Percentiles rank a stretch among this genome's conserved stretches.
Evolutionary conservation across 2,797 vertebrate genomes (phyloP).

Genomic region (Rousettus madagascariensis): DNA sequence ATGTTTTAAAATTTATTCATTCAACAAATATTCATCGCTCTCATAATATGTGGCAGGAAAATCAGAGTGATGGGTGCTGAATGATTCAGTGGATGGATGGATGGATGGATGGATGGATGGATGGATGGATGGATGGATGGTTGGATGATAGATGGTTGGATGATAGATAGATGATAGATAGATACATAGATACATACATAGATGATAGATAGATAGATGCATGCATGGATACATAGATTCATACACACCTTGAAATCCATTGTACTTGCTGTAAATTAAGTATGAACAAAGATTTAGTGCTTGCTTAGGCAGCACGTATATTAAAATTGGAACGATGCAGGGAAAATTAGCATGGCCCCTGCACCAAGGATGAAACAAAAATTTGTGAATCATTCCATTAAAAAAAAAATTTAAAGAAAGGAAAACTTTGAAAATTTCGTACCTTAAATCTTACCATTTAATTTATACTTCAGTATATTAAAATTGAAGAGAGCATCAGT

Average conservation of each 20-base stretch:
- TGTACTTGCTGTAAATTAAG: background rate
- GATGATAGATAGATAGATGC: too few relatives aligned
- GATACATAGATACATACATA: background rate
- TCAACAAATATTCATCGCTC: background rate
- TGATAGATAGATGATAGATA: too few relatives aligned
- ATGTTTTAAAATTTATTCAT: constrained; percentile 11
- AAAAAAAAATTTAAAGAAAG: background rate
- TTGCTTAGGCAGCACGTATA: too few relatives aligned
- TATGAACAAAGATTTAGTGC: background rate
- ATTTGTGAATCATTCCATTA: too few relatives aligned
- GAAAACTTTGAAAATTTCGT: background rate
- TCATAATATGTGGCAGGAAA: background rate
- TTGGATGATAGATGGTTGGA: background rate
- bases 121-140: background rate
- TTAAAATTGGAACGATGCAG: too few relatives aligned
- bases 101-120: background rate
- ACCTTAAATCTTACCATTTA: background rate
- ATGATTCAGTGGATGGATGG: background rate
- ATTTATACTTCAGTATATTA: background rate
- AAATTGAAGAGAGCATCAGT: background rate
- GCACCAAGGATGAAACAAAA: too few relatives aligned
- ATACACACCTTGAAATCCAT: background rate
- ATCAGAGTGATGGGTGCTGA: background rate
- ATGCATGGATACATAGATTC: background rate
- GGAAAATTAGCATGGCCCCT: too few relatives aligned